These are phyloP conservation scores for Heteromyza rotundicornis DNA, from an alignment of 2,888 invertebrate species.

Conservation along the genomic window DNA sequence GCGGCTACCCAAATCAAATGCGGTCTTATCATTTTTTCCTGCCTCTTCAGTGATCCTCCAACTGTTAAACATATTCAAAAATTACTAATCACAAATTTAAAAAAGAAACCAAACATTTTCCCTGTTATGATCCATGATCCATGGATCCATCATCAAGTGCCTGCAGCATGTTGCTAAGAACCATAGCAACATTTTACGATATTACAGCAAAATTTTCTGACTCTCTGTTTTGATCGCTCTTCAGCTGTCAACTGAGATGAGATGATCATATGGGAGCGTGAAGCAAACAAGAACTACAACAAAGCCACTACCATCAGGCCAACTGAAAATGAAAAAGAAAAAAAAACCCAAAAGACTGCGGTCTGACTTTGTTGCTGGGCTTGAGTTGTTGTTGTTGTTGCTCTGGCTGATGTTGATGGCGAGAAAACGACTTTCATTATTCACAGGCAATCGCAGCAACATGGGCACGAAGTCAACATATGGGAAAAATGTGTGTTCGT, in stretches of 20 bases:
- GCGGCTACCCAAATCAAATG: no score
- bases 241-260: background rate
- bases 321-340: slow-evolving; percentile 16
- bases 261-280: background rate
- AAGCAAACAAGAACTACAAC: slow-evolving; percentile 14
- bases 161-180: background rate
- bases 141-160: no score
- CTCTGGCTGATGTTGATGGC: background rate
- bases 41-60: no score
- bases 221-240: slow-evolving; percentile 11
- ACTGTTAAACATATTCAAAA: no score
- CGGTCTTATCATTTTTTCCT: no score
- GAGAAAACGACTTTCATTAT: slow-evolving; percentile 31
- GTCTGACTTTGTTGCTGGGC: background rate
- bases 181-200: background rate
- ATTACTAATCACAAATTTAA: no score
- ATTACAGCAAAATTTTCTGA: slow-evolving; percentile 1
- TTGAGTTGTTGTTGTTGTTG: background rate
- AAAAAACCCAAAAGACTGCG: slow-evolving; percentile 6
- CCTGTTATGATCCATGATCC: no score
- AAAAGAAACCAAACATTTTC: no score
- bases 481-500: slow-evolving; percentile 35
- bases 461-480: slow-evolving; percentile 28
- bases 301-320: slow-evolving; percentile 2
- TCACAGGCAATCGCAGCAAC: slow-evolving; percentile 14